phyloP scores from a whole-genome alignment of 2,113 vertebrate genomes.

The Scartelaos histophorus region DNA sequence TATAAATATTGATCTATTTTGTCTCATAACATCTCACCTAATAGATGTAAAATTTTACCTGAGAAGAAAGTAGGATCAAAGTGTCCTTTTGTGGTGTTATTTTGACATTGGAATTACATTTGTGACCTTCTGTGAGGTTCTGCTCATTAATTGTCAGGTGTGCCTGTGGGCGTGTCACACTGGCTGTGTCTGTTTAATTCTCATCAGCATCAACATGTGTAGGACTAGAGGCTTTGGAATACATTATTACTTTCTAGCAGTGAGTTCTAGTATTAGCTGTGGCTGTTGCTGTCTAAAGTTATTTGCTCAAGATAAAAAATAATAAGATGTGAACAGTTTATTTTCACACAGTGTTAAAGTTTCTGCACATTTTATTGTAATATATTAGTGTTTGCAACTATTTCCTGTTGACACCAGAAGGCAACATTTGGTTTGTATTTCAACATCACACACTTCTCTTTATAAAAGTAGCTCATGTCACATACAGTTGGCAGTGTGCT shows the following conservation, averaged over 20 bases:
- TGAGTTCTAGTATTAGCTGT: not conserved
- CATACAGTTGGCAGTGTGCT: not conserved
- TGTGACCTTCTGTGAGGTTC: not conserved
- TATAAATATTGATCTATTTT: too few relatives aligned
- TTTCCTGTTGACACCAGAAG: conserved; percentile 16
- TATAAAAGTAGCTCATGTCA: not conserved
- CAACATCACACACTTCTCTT: conserved; percentile 23
- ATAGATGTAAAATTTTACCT: conserved; percentile 33
- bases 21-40: not conserved
- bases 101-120: not conserved
- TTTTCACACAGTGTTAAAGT: not conserved
- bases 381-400: not conserved
- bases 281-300: not conserved
- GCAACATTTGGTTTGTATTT: conserved; percentile 14
- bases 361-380: not conserved
- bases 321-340: not conserved
- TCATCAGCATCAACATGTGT: not conserved
- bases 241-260: not conserved
- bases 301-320: not conserved
- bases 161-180: not conserved
- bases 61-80: not conserved
- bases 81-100: not conserved
- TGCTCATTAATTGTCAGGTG: conserved; percentile 3
- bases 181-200: not conserved
- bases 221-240: not conserved